phyloP scores from a whole-genome alignment of 2,888 invertebrate genomes.

The Phytoseiulus persimilis region DNA sequence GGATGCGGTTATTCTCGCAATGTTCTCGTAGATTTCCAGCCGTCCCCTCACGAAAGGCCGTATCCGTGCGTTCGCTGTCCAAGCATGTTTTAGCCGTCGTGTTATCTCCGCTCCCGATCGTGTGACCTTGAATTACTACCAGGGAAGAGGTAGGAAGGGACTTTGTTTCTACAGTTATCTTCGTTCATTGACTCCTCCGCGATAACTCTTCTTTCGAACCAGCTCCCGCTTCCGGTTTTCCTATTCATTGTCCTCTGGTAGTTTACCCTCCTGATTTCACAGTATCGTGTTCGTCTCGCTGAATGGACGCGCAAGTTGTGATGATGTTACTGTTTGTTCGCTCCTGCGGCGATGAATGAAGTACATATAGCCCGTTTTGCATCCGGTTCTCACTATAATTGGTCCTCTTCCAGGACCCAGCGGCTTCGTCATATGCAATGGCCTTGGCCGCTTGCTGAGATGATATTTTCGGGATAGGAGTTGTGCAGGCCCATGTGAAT shows the following conservation, averaged over 20 bases:
- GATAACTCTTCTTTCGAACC: not conserved
- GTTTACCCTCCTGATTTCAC: not conserved
- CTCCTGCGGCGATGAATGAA: not conserved
- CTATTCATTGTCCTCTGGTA: not conserved
- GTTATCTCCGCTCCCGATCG: not conserved
- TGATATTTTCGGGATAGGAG: constrained; percentile 32
- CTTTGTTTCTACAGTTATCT: not conserved
- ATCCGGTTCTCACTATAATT: not conserved
- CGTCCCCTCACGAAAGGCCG: too few species aligned
- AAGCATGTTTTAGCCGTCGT: not conserved
- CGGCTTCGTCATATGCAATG: constrained; percentile 38
- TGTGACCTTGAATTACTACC: not conserved
- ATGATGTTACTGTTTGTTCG: not conserved
- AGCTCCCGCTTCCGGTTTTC: too few species aligned
- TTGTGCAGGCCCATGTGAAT: constrained; percentile 33
- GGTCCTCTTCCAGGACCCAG: constrained; percentile 37
- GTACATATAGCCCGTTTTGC: not conserved
- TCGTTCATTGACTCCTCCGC: not conserved
- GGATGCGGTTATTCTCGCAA: too few species aligned
- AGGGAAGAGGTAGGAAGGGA: not conserved
- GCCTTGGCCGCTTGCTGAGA: constrained; percentile 17
- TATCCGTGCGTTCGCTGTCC: too few species aligned
- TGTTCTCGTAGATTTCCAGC: too few species aligned
- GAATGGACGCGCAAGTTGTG: not conserved
- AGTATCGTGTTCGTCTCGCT: not conserved